Evolutionary conservation across 2,888 invertebrate species (phyloP), one percentile per base, ranked within the genome.

Genomic region (Dicyrtoma fusca): DNA sequence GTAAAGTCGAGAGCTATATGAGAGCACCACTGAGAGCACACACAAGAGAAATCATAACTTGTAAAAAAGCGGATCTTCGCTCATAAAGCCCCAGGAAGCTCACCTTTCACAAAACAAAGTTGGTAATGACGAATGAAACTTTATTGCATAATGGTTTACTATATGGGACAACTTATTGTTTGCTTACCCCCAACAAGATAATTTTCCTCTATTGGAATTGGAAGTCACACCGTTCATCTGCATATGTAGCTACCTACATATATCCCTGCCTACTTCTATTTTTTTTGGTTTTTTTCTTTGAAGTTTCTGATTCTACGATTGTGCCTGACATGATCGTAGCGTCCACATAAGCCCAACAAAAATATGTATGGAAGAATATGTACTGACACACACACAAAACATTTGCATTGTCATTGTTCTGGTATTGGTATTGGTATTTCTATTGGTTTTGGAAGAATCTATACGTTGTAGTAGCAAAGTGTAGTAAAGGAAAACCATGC

Each of bases 21-120:
- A n/a, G n/a, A n/a, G n/a, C n/a, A n/a, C n/a, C n/a, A n/a, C n/a
- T n/a, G 34, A 3, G 4, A 34, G 34, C 3, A 11, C 19, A 49
- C 11, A 17, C 55, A 23, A 55, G 55, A 19, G 55, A 55, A 55
- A 55, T 55, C 21, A 55, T 61, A 61, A 25, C 61, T 68, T 26
- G 51, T 26, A 68, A 68, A 68, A 44, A 62, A 73, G 73, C 75
- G 75, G 73, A 75, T 73, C 73, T 75, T 47, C 75, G 75, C 73
- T 75, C 75, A 64, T 73, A 75, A 73, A 75, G 47, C 71, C 73
- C 73, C 73, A 75, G 75, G 73, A 75, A 75, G 71, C 68, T 71
- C 69, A 72, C 69, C 59, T 72, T 66, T 66, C 61, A 72, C 72
- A 72, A 72, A 70, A 73, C 73, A 73, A 73, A 73, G 73, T 73